A percentile compares a stretch with the other conserved stretches of the same genome.
Conservation (phyloP, 2,797 vertebrate species). For the Muraenolepis orangiensis region DNA sequence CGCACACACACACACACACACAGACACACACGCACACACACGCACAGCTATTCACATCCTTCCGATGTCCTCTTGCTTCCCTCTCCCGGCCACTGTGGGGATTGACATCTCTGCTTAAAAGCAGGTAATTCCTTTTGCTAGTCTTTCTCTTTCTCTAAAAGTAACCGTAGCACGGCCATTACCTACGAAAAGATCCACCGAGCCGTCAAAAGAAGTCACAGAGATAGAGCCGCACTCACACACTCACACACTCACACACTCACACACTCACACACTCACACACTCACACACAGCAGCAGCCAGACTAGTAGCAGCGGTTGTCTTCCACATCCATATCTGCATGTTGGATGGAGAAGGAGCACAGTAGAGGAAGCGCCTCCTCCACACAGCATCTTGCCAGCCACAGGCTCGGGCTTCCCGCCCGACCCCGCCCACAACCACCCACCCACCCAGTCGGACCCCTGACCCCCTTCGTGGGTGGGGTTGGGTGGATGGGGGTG, state of each 20-base stretch:
- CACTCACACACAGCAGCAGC: no score
- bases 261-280: no score
- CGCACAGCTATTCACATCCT: slow-evolving; percentile 58
- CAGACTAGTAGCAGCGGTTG: no score
- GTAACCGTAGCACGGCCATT: slow-evolving; percentile 21
- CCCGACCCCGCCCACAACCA: no score
- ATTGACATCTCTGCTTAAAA: slow-evolving; percentile 71
- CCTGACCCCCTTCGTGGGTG: slow-evolving; percentile 2
- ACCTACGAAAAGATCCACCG: slow-evolving; percentile 28
- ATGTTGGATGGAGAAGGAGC: slow-evolving; percentile 11
- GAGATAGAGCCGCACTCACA: not conserved
- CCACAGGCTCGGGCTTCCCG: slow-evolving; percentile 9
- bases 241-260: no score
- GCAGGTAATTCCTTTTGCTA: slow-evolving; percentile 69
- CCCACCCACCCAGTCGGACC: no score
- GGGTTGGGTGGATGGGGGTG: not conserved
- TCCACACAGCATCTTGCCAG: slow-evolving; percentile 36
- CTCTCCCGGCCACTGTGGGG: slow-evolving; percentile 64
- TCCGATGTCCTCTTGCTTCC: slow-evolving; percentile 67
- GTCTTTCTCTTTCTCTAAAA: slow-evolving; percentile 32
- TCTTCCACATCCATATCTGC: not conserved
- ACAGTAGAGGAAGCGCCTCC: slow-evolving; percentile 31
- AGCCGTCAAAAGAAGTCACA: slow-evolving; percentile 40
- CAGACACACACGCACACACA: slow-evolving; percentile 50
- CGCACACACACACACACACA: slow-evolving; percentile 54